Evolutionary conservation across 2,113 vertebrate genomes (phyloP).

Genomic region (Mellivora capensis): DNA sequence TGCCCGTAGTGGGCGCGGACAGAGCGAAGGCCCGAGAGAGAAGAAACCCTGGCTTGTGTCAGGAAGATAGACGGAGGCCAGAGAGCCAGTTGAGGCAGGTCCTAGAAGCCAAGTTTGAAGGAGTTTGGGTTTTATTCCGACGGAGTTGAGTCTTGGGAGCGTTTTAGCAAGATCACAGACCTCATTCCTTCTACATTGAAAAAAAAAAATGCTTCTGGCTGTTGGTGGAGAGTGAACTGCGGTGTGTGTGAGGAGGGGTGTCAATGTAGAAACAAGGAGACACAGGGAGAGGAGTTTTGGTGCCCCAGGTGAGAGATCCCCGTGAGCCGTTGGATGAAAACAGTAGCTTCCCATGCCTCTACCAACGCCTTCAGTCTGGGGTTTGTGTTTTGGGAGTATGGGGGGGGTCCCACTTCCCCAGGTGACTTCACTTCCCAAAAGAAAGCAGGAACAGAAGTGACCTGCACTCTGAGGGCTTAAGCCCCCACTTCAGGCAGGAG

Average conservation of each 20-base stretch:
- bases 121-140: neutral
- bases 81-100: neutral
- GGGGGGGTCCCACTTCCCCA: neutral
- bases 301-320: neutral
- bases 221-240: neutral
- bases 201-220: neutral
- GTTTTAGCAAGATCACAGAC: neutral
- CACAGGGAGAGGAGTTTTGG: neutral
- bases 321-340: neutral
- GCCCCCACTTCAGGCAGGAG: neutral
- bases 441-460: neutral
- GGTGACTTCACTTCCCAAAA: neutral
- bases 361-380: neutral
- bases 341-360: rapidly evolving
- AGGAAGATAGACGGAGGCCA: neutral
- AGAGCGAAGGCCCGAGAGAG: no score
- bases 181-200: neutral
- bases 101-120: neutral
- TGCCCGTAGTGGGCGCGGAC: neutral
- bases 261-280: neutral
- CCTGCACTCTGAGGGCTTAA: no score
- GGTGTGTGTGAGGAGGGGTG: neutral
- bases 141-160: neutral
- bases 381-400: neutral
- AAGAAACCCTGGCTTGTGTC: neutral